Evolutionary conservation across 2,797 vertebrate species (phyloP).

Genomic region (Mionectes olivaceus): DNA sequence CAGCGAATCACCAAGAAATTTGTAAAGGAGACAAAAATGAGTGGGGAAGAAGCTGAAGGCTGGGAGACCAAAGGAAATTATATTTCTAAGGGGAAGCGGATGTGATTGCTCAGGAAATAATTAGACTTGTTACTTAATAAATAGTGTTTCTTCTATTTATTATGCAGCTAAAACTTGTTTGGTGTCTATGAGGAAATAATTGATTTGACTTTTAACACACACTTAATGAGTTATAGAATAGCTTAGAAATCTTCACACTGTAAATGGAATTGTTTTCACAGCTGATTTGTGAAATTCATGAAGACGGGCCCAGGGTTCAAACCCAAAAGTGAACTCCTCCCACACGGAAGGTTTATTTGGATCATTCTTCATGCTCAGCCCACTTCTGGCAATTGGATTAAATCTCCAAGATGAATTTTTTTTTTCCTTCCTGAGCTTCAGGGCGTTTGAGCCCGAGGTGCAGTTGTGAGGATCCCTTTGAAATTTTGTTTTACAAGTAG

Average conservation of each 20-base stretch:
- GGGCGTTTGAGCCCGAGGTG: neutral
- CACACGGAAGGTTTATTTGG: neutral
- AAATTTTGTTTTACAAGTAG: constrained; percentile 1
- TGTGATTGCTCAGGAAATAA: constrained; percentile 54
- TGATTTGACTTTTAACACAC: constrained; percentile 64
- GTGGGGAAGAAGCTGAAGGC: neutral
- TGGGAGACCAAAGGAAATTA: constrained; percentile 25
- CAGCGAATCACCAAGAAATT: neutral
- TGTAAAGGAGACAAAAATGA: neutral
- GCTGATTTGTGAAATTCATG: constrained; percentile 49
- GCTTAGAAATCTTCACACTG: constrained; percentile 44
- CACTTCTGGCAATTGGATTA: constrained; percentile 22
- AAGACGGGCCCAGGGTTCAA: constrained; percentile 3
- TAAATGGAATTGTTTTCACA: constrained; percentile 58
- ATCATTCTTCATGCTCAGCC: constrained; percentile 34
- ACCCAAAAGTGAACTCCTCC: constrained; percentile 17
- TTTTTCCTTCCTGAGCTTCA: neutral
- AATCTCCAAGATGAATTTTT: neutral
- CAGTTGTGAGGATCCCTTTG: neutral
- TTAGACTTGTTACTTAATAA: constrained; percentile 57
- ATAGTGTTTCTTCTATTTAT: constrained; percentile 44
- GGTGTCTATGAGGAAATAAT: constrained; percentile 48
- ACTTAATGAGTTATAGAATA: constrained; percentile 56
- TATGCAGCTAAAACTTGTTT: constrained; percentile 35
- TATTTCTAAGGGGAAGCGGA: constrained; percentile 28